Evolutionary conservation across 1,140 invertebrate species (phyloP).

Genomic region (Pogonomyrmex californicus): DNA sequence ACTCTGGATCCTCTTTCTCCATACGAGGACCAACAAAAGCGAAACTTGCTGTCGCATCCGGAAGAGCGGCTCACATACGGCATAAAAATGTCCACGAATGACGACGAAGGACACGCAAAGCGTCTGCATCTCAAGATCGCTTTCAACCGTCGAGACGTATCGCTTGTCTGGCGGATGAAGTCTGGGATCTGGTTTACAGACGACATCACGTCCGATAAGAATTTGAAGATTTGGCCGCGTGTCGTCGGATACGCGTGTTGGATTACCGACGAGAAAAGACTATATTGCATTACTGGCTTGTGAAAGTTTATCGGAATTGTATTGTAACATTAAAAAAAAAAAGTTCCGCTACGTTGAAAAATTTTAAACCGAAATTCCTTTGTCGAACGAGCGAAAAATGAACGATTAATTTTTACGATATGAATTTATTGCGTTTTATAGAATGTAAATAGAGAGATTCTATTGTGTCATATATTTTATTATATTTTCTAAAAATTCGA

Average conservation of each 20-base stretch:
- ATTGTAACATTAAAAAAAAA: background rate
- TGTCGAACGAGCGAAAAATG: background rate
- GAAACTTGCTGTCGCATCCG: conserved; percentile 59
- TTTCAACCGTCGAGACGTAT: conserved; percentile 59
- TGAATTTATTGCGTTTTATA: conserved; percentile 5
- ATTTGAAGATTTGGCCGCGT: conserved; percentile 30
- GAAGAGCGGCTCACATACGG: conserved; percentile 31
- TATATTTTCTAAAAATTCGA: background rate
- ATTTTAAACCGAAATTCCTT: conserved; percentile 11
- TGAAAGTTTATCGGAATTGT: conserved; percentile 11
- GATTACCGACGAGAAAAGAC: conserved; percentile 7
- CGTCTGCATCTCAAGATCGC: conserved; percentile 44
- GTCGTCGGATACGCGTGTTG: background rate
- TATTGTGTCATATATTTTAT: conserved; percentile 13
- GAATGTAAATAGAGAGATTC: background rate
- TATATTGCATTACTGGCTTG: background rate
- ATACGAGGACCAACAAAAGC: conserved; percentile 7
- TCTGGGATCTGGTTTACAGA: conserved; percentile 56
- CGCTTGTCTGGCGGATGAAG: conserved; percentile 42
- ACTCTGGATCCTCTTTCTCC: conserved; percentile 33
- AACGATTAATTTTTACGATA: conserved; percentile 18
- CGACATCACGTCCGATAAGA: conserved; percentile 54
- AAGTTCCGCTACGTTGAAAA: background rate
- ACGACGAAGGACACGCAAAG: conserved; percentile 49
- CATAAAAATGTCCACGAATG: conserved; percentile 42